A percentile compares a stretch with the other conserved stretches of the same genome.
These are phyloP conservation scores for Dioctria rufipes DNA, from an alignment of 2,888 invertebrate genomes.

Conservation along the genomic window DNA sequence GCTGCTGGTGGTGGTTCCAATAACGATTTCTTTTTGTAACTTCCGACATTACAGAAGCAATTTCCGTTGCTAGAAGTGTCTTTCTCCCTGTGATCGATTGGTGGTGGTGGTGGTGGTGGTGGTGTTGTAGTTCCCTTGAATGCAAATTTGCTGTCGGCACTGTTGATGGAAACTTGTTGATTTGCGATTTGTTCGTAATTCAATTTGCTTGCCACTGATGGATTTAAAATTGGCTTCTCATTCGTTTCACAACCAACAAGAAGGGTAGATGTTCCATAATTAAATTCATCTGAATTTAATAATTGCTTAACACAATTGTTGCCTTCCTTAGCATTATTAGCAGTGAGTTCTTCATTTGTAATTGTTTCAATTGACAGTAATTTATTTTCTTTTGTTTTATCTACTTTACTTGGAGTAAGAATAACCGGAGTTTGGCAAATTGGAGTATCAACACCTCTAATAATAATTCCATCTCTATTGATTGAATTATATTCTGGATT, in stretches of 20 bases:
- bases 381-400: conserved; percentile 10
- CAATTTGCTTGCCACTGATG: conserved; percentile 54
- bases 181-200: conserved; percentile 56
- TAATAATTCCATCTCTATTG: conserved; percentile 17
- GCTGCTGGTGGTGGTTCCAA: conserved; percentile 1
- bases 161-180: conserved; percentile 55
- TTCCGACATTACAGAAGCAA: conserved; percentile 19
- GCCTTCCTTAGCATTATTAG: background rate
- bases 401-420: conserved; percentile 5
- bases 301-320: background rate
- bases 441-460: conserved; percentile 21
- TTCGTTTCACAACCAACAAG: background rate
- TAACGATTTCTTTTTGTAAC: conserved; percentile 32
- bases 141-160: conserved; percentile 30
- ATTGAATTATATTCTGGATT: conserved; percentile 1
- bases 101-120: background rate
- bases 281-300: conserved; percentile 41
- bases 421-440: background rate
- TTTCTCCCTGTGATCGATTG: conserved; percentile 6
- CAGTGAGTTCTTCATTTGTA: background rate
- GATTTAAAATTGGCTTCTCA: conserved; percentile 53
- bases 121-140: background rate
- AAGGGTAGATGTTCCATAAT: background rate
- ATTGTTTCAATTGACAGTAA: conserved; percentile 8
- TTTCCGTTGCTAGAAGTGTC: conserved; percentile 23